Evolutionary conservation across 1,140 invertebrate genomes (phyloP).

Genomic region (Lepidurus couesii): DNA sequence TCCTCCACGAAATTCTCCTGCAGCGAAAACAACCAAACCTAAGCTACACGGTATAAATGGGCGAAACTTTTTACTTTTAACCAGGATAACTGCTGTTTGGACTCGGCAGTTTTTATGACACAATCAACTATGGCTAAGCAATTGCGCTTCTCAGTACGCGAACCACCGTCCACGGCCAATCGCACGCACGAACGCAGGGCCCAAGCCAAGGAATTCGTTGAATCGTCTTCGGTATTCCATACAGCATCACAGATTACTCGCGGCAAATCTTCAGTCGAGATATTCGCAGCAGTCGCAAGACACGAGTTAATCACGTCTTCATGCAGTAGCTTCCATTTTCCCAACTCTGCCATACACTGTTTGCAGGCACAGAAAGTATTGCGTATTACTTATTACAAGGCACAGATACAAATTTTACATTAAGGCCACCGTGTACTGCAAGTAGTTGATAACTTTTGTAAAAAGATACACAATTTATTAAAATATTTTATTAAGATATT

Average conservation of each 20-base stretch:
- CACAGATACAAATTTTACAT: no score
- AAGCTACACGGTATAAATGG: not conserved
- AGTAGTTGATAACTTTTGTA: no score
- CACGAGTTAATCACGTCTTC: not conserved
- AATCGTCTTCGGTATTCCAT: not conserved
- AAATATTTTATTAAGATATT: no score
- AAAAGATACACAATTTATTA: no score
- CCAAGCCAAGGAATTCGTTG: not conserved
- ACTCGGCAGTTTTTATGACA: not conserved
- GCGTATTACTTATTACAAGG: no score
- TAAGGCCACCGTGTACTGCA: no score
- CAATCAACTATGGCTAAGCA: not conserved
- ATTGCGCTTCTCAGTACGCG: not conserved
- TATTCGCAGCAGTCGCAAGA: not conserved
- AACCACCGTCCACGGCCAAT: not conserved
- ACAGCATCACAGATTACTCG: not conserved
- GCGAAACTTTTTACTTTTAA: not conserved
- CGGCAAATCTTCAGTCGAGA: not conserved
- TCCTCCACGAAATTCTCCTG: not conserved
- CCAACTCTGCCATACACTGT: conserved; percentile 1
- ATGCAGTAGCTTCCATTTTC: not conserved
- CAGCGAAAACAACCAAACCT: not conserved
- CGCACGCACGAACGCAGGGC: not conserved
- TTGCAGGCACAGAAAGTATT: no score
- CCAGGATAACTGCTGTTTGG: not conserved